Percentiles rank a stretch among this genome's conserved stretches.
phyloP scores from a whole-genome alignment of 2,888 invertebrate species.

The Yponomeuta cagnagella region DNA sequence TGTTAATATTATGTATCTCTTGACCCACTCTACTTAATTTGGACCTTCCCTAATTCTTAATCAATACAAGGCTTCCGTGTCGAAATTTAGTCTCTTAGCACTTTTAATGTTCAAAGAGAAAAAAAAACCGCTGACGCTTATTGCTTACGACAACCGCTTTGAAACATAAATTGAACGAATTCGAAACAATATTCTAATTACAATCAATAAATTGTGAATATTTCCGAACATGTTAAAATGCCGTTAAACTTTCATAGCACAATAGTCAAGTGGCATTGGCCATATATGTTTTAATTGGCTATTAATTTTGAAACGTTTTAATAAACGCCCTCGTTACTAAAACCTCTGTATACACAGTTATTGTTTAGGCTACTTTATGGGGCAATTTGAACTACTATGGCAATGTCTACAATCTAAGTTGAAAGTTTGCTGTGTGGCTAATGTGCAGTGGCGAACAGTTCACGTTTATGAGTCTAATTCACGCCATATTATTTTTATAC shows the following conservation, averaged over 20 bases:
- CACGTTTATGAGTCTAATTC: conserved; percentile 9
- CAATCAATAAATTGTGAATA: neutral
- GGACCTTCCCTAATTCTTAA: too few species aligned
- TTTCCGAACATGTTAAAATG: neutral
- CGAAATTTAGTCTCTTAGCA: too few species aligned
- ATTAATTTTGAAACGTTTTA: neutral
- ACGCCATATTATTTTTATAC: neutral
- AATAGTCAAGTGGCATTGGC: neutral
- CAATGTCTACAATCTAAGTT: conserved; percentile 12
- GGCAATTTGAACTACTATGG: neutral
- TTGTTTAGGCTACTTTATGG: conserved; percentile 4
- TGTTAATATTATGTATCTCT: too few species aligned
- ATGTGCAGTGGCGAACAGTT: conserved; percentile 13
- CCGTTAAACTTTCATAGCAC: neutral
- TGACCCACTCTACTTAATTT: too few species aligned
- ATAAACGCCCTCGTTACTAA: neutral
- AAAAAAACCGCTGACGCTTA: too few species aligned
- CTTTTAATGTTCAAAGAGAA: too few species aligned
- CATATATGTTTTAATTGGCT: neutral
- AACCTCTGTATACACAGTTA: conserved; percentile 2
- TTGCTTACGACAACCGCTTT: neutral
- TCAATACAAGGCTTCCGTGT: too few species aligned
- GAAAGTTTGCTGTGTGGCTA: conserved; percentile 9
- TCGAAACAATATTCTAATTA: conserved; percentile 1
- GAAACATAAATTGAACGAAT: neutral